Conservation (phyloP, 2,888 invertebrate genomes). For the Caenorhabditis auriculariae region DNA sequence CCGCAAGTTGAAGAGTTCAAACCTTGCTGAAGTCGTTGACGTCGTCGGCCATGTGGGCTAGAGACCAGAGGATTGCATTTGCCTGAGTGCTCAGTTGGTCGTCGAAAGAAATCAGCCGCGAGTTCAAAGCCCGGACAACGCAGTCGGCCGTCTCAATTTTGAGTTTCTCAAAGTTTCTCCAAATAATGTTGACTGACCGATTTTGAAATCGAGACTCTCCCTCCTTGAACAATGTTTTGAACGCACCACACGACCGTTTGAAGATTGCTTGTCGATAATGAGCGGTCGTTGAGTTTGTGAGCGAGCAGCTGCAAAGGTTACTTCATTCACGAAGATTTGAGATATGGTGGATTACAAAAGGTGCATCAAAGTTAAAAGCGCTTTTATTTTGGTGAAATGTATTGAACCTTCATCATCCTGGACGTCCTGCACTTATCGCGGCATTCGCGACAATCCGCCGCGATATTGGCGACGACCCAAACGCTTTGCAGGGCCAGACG, state of each 20-base stretch:
- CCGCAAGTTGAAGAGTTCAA: too few species aligned
- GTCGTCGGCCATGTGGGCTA: constrained; percentile 31
- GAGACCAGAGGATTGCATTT: constrained; percentile 29
- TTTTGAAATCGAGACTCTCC: constrained; percentile 7
- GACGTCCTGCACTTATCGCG: constrained; percentile 16
- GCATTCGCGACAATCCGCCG: constrained; percentile 32
- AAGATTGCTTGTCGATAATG: constrained; percentile 4
- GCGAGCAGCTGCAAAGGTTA: constrained; percentile 19
- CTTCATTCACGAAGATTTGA: too few species aligned
- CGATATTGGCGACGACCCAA: constrained; percentile 36
- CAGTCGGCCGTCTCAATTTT: too few species aligned
- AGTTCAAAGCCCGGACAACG: constrained; percentile 12
- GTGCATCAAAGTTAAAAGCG: too few species aligned
- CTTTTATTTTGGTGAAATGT: too few species aligned
- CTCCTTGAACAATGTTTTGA: constrained; percentile 28
- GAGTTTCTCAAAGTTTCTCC: too few species aligned
- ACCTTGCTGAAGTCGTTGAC: constrained; percentile 8
- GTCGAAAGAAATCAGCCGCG: too few species aligned
- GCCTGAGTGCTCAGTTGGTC: too few species aligned
- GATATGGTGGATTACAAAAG: too few species aligned
- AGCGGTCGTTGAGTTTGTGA: constrained; percentile 6
- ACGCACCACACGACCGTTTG: constrained; percentile 28
- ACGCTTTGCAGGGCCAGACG: constrained; percentile 17
- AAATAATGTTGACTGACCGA: constrained; percentile 1
- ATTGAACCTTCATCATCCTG: constrained; percentile 9